These are phyloP conservation scores for Chamaea fasciata DNA, from an alignment of 2,113 vertebrate species.

Conservation along the genomic window DNA sequence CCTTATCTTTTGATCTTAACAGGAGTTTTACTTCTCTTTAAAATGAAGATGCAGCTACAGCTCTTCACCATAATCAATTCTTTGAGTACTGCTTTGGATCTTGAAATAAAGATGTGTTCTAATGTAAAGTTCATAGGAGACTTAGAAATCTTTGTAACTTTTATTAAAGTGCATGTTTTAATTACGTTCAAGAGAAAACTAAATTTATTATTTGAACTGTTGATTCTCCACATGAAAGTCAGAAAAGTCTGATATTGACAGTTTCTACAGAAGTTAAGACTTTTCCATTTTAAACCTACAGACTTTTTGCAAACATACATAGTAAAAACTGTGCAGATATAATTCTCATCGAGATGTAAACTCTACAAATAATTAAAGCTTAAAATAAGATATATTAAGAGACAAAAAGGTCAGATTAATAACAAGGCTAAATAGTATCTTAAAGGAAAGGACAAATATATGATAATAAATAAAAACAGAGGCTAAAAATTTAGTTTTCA, in stretches of 20 bases:
- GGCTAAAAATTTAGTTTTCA: not conserved
- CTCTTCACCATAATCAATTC: not conserved
- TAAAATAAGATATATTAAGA: not conserved
- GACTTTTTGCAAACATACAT: not conserved
- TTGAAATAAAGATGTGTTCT: slow-evolving; percentile 24
- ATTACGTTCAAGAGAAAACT: not conserved
- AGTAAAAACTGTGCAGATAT: not conserved
- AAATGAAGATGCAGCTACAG: not conserved
- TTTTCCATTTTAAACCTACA: not conserved
- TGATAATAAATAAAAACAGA: not conserved
- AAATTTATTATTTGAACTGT: not conserved
- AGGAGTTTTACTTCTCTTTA: not conserved
- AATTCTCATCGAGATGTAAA: not conserved
- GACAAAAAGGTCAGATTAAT: not conserved
- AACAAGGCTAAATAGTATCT: not conserved
- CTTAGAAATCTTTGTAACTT: slow-evolving; percentile 28
- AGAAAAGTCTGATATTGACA: not conserved
- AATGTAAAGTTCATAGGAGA: not conserved
- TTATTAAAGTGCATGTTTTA: slow-evolving; percentile 23
- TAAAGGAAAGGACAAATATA: not conserved
- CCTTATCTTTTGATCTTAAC: not conserved
- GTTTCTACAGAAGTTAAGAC: not conserved
- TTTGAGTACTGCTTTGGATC: slow-evolving; percentile 22
- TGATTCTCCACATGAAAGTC: not conserved
- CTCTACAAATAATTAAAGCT: not conserved